Evolutionary conservation across 2,113 vertebrate genomes (phyloP), one percentile per base, ranked within the genome.

Genomic region (Hirundichthys speculiger): DNA sequence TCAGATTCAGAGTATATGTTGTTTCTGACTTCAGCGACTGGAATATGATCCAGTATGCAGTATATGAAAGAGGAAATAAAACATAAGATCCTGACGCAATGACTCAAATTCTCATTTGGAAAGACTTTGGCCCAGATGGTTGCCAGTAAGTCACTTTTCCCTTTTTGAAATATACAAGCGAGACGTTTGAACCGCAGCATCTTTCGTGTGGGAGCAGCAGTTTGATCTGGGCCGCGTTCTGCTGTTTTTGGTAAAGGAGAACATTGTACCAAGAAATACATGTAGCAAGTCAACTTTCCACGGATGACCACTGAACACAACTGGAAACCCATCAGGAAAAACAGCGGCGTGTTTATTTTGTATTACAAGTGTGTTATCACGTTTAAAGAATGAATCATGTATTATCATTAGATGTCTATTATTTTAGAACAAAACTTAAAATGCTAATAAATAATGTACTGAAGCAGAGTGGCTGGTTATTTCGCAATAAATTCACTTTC

Each of bases 211-310:
- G 64, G 59, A 42, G 63, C 48, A 16, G 34, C 22, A 62, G 54
- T 60, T 67, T 11, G 48, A n/a, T 45, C 55, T 78, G 71, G 45
- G 41, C 40, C 48, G 4, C 21, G 54, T 75, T 84, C 71, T 86
- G 78, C 55, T 74, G 49, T 66, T 77, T 74, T 76, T 73, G 57
- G 64, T 79, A 51, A 47, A 52, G 55, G 25, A 39, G 38, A 48
- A 73, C 87, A 81, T 83, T 72, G 89, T 61, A 83, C 74, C 50
- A 81, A 84, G 67, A 72, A 82, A 79, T 63, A 76, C 63, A 85
- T 67, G 61, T 66, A 54, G 56, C 55, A 70, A 84, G 89, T 90
- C 88, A 86, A 92, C 86, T 93, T 85, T 85, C 54, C 78, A 77
- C 73, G 25, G 79, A 71, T 22, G 67, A 61, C 13, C 16, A 65